Percentiles rank a stretch among this genome's conserved stretches.
These are phyloP conservation scores for Temnothorax longispinosus DNA, from an alignment of 1,140 invertebrate genomes.

Conservation along the genomic window DNA sequence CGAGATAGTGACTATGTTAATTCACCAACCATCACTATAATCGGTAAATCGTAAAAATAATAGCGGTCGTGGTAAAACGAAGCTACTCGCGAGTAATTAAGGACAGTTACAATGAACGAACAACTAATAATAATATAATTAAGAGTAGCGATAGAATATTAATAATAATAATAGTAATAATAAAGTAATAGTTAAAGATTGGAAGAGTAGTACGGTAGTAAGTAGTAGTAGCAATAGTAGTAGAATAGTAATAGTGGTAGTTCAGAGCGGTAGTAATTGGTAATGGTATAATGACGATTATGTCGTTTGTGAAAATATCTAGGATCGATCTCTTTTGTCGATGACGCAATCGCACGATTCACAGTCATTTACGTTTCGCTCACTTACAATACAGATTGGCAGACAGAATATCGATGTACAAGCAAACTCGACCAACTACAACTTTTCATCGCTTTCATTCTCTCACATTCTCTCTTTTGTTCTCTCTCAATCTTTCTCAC, in stretches of 20 bases:
- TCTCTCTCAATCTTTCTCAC: slow-evolving; percentile 9
- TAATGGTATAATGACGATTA: slow-evolving; percentile 68
- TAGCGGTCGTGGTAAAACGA: slow-evolving; percentile 50
- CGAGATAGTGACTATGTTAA: slow-evolving; percentile 53
- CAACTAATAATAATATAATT: slow-evolving; percentile 63
- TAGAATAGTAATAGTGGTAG: slow-evolving; percentile 55
- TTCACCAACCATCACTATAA: slow-evolving; percentile 37
- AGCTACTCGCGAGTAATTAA: slow-evolving; percentile 61
- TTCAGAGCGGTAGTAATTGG: slow-evolving; percentile 48
- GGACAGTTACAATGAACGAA: slow-evolving; percentile 53
- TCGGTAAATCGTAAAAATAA: slow-evolving; percentile 54
- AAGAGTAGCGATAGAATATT: slow-evolving; percentile 56
- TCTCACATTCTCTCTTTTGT: background rate
- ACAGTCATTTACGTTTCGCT: slow-evolving; percentile 29
- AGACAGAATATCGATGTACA: slow-evolving; percentile 41
- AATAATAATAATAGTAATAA: slow-evolving; percentile 60
- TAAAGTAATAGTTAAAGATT: slow-evolving; percentile 67
- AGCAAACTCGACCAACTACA: slow-evolving; percentile 46
- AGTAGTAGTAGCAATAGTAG: slow-evolving; percentile 58
- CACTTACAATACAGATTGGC: slow-evolving; percentile 1
- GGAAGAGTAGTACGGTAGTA: slow-evolving; percentile 56
- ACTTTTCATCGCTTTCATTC: background rate
- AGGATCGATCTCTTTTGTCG: slow-evolving; percentile 59
- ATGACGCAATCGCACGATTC: slow-evolving; percentile 14
- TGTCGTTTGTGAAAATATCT: slow-evolving; percentile 72